A percentile compares a stretch with the other conserved stretches of the same genome.
Evolutionary conservation across 2,113 vertebrate genomes (phyloP).

Genomic region (Neopipo cinnamomea): DNA sequence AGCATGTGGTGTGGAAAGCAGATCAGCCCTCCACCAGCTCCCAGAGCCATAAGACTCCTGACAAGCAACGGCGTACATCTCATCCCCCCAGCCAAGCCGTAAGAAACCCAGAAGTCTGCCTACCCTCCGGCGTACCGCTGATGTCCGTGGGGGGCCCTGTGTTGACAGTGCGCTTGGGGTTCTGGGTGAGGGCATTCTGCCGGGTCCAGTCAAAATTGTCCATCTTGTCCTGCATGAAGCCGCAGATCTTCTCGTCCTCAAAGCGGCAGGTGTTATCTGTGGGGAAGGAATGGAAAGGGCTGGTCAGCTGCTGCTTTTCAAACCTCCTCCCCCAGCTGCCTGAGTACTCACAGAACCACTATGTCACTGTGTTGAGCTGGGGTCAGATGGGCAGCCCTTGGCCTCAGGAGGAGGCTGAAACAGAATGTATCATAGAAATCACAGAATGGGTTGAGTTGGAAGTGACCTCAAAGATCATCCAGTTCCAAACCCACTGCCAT

Average conservation of each 20-base stretch:
- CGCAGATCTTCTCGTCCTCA: slow-evolving; percentile 91
- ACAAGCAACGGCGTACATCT: neutral
- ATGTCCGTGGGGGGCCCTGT: slow-evolving; percentile 91
- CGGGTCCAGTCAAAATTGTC: slow-evolving; percentile 97
- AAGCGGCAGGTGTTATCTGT: slow-evolving; percentile 92
- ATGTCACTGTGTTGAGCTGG: fast-evolving
- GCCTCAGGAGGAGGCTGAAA: neutral
- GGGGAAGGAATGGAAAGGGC: neutral
- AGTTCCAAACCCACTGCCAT: neutral
- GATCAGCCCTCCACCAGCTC: neutral
- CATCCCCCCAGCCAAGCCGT: neutral
- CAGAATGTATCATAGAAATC: neutral
- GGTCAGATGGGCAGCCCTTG: neutral
- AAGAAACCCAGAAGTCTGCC: neutral
- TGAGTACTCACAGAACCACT: neutral
- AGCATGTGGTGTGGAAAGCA: neutral
- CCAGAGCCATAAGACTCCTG: neutral
- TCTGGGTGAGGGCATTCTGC: slow-evolving; percentile 91
- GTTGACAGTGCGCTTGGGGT: slow-evolving; percentile 91
- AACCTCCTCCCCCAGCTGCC: neutral
- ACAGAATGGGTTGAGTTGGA: neutral
- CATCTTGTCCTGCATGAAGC: slow-evolving; percentile 90
- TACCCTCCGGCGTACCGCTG: slow-evolving; percentile 91
- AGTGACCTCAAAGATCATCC: neutral
- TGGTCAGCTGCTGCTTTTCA: neutral